Evolutionary conservation across 2,113 vertebrate genomes (phyloP).

Genomic region (Oncorhynchus keta): DNA sequence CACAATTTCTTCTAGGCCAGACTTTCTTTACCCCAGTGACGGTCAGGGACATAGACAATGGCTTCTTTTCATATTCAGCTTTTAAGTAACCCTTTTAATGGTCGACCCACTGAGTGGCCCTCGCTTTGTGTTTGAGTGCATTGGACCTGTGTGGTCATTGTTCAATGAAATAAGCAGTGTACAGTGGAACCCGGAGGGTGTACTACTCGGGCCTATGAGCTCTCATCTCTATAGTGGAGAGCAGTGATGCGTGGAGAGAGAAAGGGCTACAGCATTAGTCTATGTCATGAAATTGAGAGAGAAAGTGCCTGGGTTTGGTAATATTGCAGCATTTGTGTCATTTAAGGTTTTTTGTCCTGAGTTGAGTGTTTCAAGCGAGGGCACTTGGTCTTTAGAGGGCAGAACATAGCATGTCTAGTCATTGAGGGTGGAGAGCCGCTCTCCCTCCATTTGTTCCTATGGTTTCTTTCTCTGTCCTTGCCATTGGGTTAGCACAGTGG

Average conservation of each 20-base stretch:
- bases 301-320: background rate
- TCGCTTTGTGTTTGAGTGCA: background rate
- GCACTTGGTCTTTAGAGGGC: too few species aligned
- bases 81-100: conserved; percentile 8
- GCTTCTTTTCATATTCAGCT: conserved; percentile 1
- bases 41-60: conserved; percentile 10
- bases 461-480: too few species aligned
- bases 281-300: background rate
- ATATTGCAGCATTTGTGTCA: background rate
- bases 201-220: background rate
- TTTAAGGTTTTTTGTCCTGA: too few species aligned
- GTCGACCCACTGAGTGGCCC: conserved; percentile 4
- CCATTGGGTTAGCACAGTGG: too few species aligned
- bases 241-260: too few species aligned
- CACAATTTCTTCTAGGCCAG: background rate
- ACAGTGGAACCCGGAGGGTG: background rate
- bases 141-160: conserved; percentile 1
- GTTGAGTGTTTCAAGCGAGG: too few species aligned
- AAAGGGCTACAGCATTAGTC: background rate
- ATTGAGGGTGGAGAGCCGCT: too few species aligned
- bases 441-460: too few species aligned
- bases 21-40: background rate
- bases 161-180: conserved; percentile 3
- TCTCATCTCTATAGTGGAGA: background rate
- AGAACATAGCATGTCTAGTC: too few species aligned